Base-by-base conservation (phyloP, 2,888 invertebrate species). In the Zygaena filipendulae region DNA sequence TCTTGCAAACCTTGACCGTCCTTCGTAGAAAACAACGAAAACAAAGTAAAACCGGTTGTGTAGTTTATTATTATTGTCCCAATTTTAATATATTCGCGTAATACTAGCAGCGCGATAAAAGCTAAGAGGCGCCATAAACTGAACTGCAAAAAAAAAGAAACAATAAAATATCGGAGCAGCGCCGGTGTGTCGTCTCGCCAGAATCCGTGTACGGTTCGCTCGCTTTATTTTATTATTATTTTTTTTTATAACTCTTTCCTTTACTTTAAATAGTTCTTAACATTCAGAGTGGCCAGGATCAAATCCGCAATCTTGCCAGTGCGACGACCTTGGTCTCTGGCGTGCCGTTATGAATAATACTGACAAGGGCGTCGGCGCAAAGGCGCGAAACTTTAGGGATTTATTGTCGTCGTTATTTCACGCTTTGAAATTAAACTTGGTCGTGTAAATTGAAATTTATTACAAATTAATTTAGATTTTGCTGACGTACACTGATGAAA, bases 281-380 rank as follows among this genome's bases (percentile, higher is more conserved):
- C 7, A 6, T 16, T 4, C 5, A 16, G 16, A 6, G 5, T 16
- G 23, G 27, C 37, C 32, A 42, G 39, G 39, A 38, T 47, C 45
- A 49, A 63, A 68, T 71, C 71, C 72, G 71, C 67, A 68, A 71
- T 70, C 66, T 60, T 51, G 46, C 32, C 61, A 66, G 74, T 69
- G 44, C 75, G 70, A 68, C 66, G 72, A 74, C 72, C 72, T 72
- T 75, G 71, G 46, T 55, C 43, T 52, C 59, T 56, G 57, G 49
- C 49, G 52, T 49, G 50, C 61, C 61, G 66, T 61, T 62, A 67
- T 61, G 55, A 58, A 60, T 53, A 56, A 59, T n/a, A 16, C 47
- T 42, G 47, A 49, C 62, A 63, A 64, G 69, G 60, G 56, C 66
- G 56, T 38, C 34, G 35, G 23, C 24, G 45, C 47, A n/a, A n/a